Evolutionary conservation across 2,888 invertebrate species (phyloP), one percentile per base, ranked within the genome.

Genomic region (Bhutanitis thaidina): DNA sequence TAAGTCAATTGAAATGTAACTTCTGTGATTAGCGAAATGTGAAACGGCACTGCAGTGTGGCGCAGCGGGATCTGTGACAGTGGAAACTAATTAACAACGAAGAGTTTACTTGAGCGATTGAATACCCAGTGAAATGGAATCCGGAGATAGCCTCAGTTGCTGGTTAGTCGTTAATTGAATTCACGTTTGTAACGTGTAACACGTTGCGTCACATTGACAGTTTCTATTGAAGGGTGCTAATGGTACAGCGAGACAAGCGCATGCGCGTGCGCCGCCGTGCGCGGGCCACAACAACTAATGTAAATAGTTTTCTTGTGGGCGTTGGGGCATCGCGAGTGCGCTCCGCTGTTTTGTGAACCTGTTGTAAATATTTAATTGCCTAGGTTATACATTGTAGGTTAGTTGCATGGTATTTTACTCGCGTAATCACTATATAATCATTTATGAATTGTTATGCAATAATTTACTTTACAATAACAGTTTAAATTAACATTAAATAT

Each of bases 21-120:
- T 36, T 40, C 40, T 51, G 51, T 46, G 41, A 51, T 51, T 40
- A 46, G 40, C 32, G 30, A 36, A 35, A 46, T 40, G 35, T 36
- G 30, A 41, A 29, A 10, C 4, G 45, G 50, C 30, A 16, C 45
- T 38, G 45, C 45, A 40, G 30, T 51, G 41, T 51, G 45, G 45
- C 29, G 13, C 34, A 35, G 0, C 15, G 35, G 25, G 12, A n/a
- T 34, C 8, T 38, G 3, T 37, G 0, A 27, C 27, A 5, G 8
- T 7, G 7, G 20, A 20, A n/a, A n/a, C n/a, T n/a, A n/a, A n/a
- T n/a, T n/a, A n/a, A n/a, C n/a, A n/a, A n/a, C n/a, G n/a, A n/a
- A n/a, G n/a, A n/a, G n/a, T n/a, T 20, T 20, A 20, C 20, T 20
- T 20, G 3, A 20, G 3, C 20, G 20, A 20, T 20, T 20, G 5